Percentiles rank a stretch among this genome's conserved stretches.
phyloP scores from a whole-genome alignment of 2,888 invertebrate species.

The Dicycla oo region DNA sequence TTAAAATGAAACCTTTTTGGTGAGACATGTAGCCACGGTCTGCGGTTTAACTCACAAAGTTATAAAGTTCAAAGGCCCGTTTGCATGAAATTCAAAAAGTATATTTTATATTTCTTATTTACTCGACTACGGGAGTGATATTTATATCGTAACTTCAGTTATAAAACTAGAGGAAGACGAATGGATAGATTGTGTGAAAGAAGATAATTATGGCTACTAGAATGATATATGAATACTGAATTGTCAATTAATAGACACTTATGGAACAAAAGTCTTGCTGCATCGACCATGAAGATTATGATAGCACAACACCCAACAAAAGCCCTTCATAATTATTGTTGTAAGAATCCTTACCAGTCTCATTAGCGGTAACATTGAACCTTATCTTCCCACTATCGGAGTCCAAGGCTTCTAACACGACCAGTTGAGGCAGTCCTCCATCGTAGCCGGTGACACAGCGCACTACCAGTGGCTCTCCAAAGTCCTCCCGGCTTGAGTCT shows the following conservation, averaged over 20 bases:
- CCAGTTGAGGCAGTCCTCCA: conserved; percentile 96
- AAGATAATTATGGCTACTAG: too few species aligned
- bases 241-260: too few species aligned
- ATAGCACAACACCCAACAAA: too few species aligned
- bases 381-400: conserved; percentile 92
- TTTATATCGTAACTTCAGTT: background rate
- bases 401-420: conserved; percentile 95
- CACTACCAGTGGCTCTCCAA: conserved; percentile 91
- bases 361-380: conserved; percentile 93
- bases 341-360: conserved; percentile 78
- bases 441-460: conserved; percentile 97
- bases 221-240: too few species aligned
- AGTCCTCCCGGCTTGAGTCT: conserved; percentile 79
- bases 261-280: too few species aligned
- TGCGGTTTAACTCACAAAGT: background rate
- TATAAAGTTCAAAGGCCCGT: background rate
- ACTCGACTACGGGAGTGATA: background rate
- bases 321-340: too few species aligned
- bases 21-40: background rate
- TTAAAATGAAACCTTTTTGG: background rate
- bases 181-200: too few species aligned
- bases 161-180: background rate
- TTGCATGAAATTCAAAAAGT: too few species aligned
- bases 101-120: background rate
- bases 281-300: too few species aligned